Percentiles rank a stretch among this genome's conserved stretches.
Conservation (phyloP, 2,797 vertebrate species). For the Enteromius thamalakanensis region DNA sequence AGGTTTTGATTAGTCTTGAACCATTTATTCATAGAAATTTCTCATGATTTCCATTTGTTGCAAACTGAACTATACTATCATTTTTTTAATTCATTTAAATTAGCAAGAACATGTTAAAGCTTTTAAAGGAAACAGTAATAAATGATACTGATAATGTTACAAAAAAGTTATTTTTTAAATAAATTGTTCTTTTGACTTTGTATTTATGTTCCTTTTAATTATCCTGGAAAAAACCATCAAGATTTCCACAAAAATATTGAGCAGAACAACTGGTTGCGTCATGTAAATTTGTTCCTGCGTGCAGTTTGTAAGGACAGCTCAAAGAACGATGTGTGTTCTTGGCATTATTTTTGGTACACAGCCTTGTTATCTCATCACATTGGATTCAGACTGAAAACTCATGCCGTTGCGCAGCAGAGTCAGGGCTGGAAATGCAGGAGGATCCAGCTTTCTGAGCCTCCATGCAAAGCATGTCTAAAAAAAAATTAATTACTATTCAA, state of each 20-base stretch:
- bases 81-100: not conserved
- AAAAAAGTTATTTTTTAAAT: not conserved
- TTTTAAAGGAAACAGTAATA: not conserved
- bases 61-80: not conserved
- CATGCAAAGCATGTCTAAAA: not conserved
- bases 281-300: not conserved
- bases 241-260: not conserved
- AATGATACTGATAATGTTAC: not conserved
- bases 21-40: not conserved
- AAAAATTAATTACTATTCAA: not conserved
- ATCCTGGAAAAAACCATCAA: not conserved
- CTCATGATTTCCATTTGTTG: not conserved
- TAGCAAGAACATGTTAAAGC: not conserved
- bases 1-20: not conserved
- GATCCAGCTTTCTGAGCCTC: not conserved
- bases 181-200: not conserved
- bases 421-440: not conserved
- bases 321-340: constrained; percentile 1
- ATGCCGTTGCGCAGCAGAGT: not conserved
- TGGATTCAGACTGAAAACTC: constrained; percentile 4
- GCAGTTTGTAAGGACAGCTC: not conserved
- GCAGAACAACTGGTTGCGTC: not conserved
- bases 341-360: not conserved
- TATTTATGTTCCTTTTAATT: not conserved
- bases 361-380: not conserved